A percentile compares a stretch with the other conserved stretches of the same genome.
These are phyloP conservation scores for Cheilosia urbana DNA, from an alignment of 2,888 invertebrate genomes.

Conservation along the genomic window DNA sequence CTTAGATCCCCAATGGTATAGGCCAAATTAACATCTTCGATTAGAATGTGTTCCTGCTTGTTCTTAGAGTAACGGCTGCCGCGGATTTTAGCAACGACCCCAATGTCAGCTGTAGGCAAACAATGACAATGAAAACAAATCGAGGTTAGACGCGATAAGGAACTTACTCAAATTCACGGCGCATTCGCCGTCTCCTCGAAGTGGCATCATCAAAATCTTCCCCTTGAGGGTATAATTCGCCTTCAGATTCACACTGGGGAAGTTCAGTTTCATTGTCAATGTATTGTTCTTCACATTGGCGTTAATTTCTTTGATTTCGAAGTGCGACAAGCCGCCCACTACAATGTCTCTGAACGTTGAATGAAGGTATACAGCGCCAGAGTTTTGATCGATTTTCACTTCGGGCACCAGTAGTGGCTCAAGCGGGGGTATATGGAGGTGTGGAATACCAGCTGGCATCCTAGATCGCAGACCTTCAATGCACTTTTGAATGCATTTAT, in stretches of 20 bases:
- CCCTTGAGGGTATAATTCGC: constrained; percentile 88
- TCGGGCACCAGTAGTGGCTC: constrained; percentile 89
- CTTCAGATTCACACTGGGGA: constrained; percentile 87
- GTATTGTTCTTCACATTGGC: constrained; percentile 84
- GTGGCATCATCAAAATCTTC: constrained; percentile 89
- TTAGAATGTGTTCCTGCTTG: constrained; percentile 85
- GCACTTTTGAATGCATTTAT: constrained; percentile 86
- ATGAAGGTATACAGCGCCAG: constrained; percentile 88
- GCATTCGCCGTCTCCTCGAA: constrained; percentile 88
- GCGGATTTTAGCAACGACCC: constrained; percentile 86
- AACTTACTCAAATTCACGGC: constrained; percentile 89
- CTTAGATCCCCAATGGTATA: constrained; percentile 88
- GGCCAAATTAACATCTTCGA: constrained; percentile 87
- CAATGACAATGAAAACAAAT: not conserved
- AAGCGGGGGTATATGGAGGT: constrained; percentile 88
- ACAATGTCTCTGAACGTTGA: constrained; percentile 88
- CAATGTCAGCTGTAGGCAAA: constrained; percentile 86
- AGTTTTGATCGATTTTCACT: constrained; percentile 88
- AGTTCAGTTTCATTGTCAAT: constrained; percentile 86
- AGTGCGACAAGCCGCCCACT: constrained; percentile 87
- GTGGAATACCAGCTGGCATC: constrained; percentile 87
- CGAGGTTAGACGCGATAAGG: not conserved
- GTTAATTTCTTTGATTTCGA: constrained; percentile 86
- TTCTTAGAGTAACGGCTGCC: constrained; percentile 86
- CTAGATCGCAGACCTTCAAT: constrained; percentile 86